phyloP scores from a whole-genome alignment of 2,113 vertebrate genomes.

The Peucedramus taeniatus region DNA sequence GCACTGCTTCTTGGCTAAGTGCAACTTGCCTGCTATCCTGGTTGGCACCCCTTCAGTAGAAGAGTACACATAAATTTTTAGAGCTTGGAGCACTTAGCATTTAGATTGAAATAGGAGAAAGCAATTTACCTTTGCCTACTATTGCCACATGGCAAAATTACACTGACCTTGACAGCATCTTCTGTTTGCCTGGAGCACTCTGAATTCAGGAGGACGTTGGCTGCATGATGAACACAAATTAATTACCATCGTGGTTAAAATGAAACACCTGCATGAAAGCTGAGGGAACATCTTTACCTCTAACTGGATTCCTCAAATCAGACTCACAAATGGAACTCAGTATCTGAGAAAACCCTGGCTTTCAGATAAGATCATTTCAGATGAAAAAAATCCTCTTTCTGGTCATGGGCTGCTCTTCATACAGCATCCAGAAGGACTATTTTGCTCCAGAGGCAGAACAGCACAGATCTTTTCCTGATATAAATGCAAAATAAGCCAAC shows the following conservation, averaged over 20 bases:
- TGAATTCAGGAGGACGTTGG: not conserved
- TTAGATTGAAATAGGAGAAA: slow-evolving; percentile 43
- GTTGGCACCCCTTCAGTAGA: not conserved
- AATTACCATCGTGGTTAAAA: not conserved
- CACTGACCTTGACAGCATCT: not conserved
- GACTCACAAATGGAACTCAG: not conserved
- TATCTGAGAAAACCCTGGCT: not conserved
- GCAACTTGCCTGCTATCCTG: not conserved
- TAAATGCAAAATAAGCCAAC: slow-evolving; percentile 4
- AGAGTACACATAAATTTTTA: not conserved
- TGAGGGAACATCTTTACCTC: not conserved
- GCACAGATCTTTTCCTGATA: not conserved
- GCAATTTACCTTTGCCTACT: slow-evolving; percentile 13
- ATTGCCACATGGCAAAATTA: not conserved
- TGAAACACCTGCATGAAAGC: not conserved
- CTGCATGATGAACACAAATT: not conserved
- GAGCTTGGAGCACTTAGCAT: slow-evolving; percentile 21
- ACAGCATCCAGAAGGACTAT: not conserved
- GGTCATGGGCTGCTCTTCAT: not conserved
- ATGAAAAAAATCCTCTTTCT: not conserved
- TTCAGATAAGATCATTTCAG: not conserved
- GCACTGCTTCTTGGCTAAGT: not conserved
- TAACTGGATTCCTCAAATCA: not conserved
- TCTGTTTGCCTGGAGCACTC: not conserved
- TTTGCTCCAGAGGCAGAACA: not conserved